These are phyloP conservation scores for Beris morrisii DNA, from an alignment of 2,888 invertebrate genomes.

Conservation along the genomic window DNA sequence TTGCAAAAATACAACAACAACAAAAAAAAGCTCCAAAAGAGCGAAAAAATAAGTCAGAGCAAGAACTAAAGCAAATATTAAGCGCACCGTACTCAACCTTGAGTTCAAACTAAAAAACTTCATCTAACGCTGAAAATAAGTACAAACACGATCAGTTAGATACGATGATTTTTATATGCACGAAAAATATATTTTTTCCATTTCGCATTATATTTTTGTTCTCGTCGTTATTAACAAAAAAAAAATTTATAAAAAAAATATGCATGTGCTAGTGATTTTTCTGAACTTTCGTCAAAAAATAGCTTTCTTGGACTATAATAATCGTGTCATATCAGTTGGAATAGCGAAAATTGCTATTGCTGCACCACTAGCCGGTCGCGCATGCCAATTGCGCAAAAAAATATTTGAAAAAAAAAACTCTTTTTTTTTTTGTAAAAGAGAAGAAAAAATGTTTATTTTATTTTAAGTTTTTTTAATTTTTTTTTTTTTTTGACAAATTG, in stretches of 20 bases:
- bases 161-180: conserved; percentile 31
- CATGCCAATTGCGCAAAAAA: neutral
- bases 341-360: conserved; percentile 5
- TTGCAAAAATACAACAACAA: conserved; percentile 25
- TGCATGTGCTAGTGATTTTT: conserved; percentile 15
- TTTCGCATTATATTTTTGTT: neutral
- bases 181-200: neutral
- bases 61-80: conserved; percentile 10
- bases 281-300: conserved; percentile 15
- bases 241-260: neutral
- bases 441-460: no score
- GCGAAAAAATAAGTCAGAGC: neutral
- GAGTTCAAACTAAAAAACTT: conserved; percentile 35
- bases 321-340: conserved; percentile 29
- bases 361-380: conserved; percentile 19
- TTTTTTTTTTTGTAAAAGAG: neutral
- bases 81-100: conserved; percentile 27
- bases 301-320: conserved; percentile 27
- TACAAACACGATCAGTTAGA: conserved; percentile 33
- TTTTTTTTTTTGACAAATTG: no score
- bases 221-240: neutral
- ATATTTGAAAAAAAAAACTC: conserved; percentile 4
- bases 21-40: conserved; percentile 14
- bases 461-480: no score
- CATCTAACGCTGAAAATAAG: conserved; percentile 35